A percentile compares a stretch with the other conserved stretches of the same genome.
Conservation (phyloP, 2,888 invertebrate species). For the Papilio elwesi region DNA sequence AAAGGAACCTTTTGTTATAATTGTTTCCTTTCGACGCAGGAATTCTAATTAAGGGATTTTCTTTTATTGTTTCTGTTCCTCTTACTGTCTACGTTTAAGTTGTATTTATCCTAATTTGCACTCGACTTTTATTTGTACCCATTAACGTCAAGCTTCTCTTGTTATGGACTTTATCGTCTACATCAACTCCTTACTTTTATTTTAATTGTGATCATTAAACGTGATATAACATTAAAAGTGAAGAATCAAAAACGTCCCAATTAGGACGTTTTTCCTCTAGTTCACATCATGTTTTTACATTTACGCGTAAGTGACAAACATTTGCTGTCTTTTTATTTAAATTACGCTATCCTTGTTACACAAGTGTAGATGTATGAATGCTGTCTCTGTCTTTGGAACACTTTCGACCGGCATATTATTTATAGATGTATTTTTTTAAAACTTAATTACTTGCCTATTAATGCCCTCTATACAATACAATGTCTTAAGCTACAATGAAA, state of each 20-base stretch:
- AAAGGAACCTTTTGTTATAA: constrained; percentile 31
- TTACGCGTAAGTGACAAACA: too few species aligned
- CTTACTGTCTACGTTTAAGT: constrained; percentile 9
- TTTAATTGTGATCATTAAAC: too few species aligned
- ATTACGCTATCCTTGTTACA: too few species aligned
- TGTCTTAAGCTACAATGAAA: constrained; percentile 33
- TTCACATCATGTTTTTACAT: too few species aligned
- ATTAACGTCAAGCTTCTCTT: background rate
- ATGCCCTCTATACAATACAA: constrained; percentile 8
- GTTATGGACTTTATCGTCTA: background rate
- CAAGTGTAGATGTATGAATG: too few species aligned
- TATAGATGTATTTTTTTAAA: background rate
- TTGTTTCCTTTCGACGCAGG: constrained; percentile 35
- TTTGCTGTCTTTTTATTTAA: too few species aligned
- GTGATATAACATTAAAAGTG: too few species aligned
- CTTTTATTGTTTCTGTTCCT: constrained; percentile 26
- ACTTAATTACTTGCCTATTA: constrained; percentile 22
- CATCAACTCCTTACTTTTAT: background rate
- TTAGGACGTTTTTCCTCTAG: too few species aligned
- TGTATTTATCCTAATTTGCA: constrained; percentile 7
- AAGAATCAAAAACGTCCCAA: too few species aligned
- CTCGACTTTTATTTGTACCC: constrained; percentile 12
- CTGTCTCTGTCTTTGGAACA: too few species aligned
- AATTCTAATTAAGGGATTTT: constrained; percentile 39
- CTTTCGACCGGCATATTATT: too few species aligned